Evolutionary conservation across 2,888 invertebrate genomes (phyloP), one percentile per base, ranked within the genome.

Genomic region (Dysmachus trigonus): DNA sequence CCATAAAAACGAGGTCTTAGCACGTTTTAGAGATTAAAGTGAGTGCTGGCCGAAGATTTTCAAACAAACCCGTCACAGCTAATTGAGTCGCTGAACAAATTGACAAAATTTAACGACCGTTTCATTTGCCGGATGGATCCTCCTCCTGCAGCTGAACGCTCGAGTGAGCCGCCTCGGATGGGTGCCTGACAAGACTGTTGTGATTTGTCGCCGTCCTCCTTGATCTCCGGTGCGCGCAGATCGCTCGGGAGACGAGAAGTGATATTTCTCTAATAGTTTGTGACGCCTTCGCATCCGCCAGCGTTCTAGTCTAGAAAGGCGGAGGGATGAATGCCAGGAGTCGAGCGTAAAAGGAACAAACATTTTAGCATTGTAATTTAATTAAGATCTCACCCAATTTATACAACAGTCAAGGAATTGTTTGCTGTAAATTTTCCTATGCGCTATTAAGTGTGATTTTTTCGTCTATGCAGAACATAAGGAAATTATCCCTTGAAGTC

Each of bases 191-290:
- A 82, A 82, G 82, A 79, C 15, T 71, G 71, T 35, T 35, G 82
- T 82, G 82, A 82, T 82, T 82, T 82, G 82, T 82, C 38, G 53
- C 62, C 71, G 79, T 82, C 82, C 82, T 53, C 88, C 51, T 89
- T 89, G 13, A 8, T 87, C 89, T 3, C 88, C 89, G 62, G 87
- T 85, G 76, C 91, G 89, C 33, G 89, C 88, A 31, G 89, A 91
- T 86, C 90, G 88, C 88, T 86, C 91, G 91, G 6, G 91, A 89
- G 22, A 87, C 91, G 91, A 7, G 91, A 89, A 62, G 87, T 90
- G 90, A 88, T 91, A 91, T 87, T 90, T 89, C 18, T 89, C 88
- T 18, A 90, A 90, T 87, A 89, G 89, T 86, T 87, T 88, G 88
- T 31, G 88, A 86, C 31, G 88, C 85, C 41, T 38, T 27, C 27